Evolutionary conservation across 64 coral and sea anemone genomes (phyloP).

Genomic region (Anthopleura sola): DNA sequence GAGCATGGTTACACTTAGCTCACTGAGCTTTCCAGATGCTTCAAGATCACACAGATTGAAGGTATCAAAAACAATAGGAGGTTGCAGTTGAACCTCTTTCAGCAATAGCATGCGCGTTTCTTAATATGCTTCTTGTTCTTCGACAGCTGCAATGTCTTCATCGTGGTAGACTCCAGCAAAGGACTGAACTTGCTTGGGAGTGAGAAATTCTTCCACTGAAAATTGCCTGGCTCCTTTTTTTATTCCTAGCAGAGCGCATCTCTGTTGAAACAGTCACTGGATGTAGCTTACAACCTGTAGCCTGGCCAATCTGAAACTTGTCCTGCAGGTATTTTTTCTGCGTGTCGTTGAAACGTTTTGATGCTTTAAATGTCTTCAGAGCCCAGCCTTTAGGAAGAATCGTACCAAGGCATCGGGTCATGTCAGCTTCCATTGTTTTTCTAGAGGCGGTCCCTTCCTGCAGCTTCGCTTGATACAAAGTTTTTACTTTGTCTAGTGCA

Average conservation of each 20-base stretch:
- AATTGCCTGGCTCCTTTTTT: conserved; percentile 8
- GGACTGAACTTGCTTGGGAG: background rate
- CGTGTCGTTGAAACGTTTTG: conserved; percentile 4
- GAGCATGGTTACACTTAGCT: conserved; percentile 42
- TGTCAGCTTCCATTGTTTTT: background rate
- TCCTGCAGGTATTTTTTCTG: conserved; percentile 35
- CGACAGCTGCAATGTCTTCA: conserved; percentile 3
- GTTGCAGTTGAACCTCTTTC: background rate
- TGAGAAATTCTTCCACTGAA: background rate
- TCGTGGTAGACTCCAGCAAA: background rate
- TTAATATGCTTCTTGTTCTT: conserved; percentile 15
- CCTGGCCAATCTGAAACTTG: conserved; percentile 28
- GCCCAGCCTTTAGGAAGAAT: conserved; percentile 17
- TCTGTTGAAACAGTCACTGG: conserved; percentile 16
- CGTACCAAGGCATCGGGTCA: background rate
- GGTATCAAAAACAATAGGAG: conserved; percentile 31
- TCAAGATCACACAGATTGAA: conserved; percentile 39
- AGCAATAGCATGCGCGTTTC: background rate
- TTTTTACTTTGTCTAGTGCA: background rate
- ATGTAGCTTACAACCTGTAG: conserved; percentile 26
- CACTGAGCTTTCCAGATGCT: background rate
- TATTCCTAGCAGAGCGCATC: conserved; percentile 17
- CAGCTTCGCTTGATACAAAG: background rate
- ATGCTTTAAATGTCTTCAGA: conserved; percentile 5
- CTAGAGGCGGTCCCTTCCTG: background rate